Conservation (phyloP, 2,113 vertebrate genomes). For the Oxyura jamaicensis region DNA sequence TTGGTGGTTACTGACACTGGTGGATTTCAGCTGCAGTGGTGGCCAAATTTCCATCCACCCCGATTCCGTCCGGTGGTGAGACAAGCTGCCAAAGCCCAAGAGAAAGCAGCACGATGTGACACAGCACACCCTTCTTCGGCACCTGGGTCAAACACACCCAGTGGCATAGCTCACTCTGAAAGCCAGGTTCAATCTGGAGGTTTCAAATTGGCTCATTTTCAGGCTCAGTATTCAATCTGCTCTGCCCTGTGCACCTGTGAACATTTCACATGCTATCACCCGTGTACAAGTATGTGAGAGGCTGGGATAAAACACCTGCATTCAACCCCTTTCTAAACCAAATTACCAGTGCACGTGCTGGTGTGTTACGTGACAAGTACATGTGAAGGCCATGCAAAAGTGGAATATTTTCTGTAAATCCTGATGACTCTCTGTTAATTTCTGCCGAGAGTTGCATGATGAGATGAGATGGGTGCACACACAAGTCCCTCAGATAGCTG, state of each 20-base stretch:
- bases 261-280: background rate
- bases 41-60: background rate
- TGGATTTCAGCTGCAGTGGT: background rate
- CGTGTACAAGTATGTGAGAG: background rate
- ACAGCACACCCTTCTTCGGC: background rate
- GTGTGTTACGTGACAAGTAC: background rate
- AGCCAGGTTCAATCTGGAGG: background rate
- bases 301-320: background rate
- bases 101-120: background rate
- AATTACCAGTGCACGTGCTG: background rate
- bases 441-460: background rate
- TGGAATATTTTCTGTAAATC: background rate
- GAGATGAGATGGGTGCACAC: background rate
- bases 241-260: background rate
- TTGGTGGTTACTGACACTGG: background rate
- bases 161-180: background rate
- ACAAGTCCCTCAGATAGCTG: rapidly evolving
- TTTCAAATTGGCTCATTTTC: background rate
- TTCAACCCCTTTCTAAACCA: background rate
- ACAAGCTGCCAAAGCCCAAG: background rate
- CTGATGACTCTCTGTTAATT: background rate
- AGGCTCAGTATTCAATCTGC: background rate
- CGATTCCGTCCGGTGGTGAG: background rate
- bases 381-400: background rate
- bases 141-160: rapidly evolving